Conservation (phyloP, 2,888 invertebrate genomes). For the Pseudococcus viburni region DNA sequence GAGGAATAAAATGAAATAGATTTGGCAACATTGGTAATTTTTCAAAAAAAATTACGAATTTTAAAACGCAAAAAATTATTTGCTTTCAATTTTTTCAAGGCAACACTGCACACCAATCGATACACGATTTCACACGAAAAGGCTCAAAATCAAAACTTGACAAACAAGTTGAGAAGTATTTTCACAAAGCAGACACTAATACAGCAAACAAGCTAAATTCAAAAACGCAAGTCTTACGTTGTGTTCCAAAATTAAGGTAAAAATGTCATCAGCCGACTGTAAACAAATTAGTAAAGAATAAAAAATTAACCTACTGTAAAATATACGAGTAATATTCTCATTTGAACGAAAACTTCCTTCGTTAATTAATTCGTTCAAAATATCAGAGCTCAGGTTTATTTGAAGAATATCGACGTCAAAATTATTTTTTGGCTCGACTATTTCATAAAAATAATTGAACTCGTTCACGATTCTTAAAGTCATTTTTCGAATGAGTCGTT, state of each 20-base stretch:
- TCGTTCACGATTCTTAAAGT: too few relatives aligned
- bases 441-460: too few relatives aligned
- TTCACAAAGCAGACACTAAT: constrained; percentile 16
- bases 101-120: too few relatives aligned
- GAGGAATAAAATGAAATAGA: neutral
- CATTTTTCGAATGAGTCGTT: too few relatives aligned
- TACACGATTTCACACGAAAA: too few relatives aligned
- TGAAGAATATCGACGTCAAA: neutral
- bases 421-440: neutral
- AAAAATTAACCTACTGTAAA: constrained; percentile 61
- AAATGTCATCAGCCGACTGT: constrained; percentile 68
- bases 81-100: too few relatives aligned
- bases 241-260: constrained; percentile 64
- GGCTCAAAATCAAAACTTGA: too few relatives aligned
- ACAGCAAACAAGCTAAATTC: constrained; percentile 47
- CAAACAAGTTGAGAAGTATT: neutral
- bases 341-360: neutral
- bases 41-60: neutral
- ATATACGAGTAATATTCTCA: neutral
- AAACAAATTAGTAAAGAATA: constrained; percentile 67
- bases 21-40: neutral
- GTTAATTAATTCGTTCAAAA: neutral
- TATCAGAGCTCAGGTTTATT: neutral
- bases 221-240: constrained; percentile 51
- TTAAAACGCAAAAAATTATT: neutral